A percentile compares a stretch with the other conserved stretches of the same genome.
Evolutionary conservation across 2,888 invertebrate genomes (phyloP).

Genomic region (Limenitis camilla): DNA sequence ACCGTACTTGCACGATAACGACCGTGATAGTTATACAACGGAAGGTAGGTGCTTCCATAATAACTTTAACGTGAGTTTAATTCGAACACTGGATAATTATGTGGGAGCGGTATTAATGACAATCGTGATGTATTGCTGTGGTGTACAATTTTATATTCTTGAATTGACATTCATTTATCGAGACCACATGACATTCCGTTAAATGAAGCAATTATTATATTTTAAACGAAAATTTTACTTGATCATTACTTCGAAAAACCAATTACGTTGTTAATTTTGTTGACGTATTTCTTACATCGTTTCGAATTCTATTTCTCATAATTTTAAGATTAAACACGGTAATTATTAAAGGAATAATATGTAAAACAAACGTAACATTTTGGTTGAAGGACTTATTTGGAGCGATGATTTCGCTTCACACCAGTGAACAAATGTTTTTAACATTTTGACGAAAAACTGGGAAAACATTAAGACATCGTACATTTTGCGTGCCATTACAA

Average conservation of each 20-base stretch:
- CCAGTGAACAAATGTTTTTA: conserved; percentile 62
- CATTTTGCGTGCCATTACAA: conserved; percentile 47
- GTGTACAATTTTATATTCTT: conserved; percentile 28
- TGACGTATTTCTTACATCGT: background rate
- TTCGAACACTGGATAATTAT: conserved; percentile 39
- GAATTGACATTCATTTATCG: conserved; percentile 27
- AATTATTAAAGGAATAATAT: conserved; percentile 61
- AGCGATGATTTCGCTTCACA: conserved; percentile 60
- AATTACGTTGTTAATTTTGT: background rate
- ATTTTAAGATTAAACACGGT: conserved; percentile 45
- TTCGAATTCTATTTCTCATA: conserved; percentile 1
- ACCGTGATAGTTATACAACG: conserved; percentile 42
- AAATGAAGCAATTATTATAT: conserved; percentile 25
- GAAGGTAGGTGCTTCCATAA: conserved; percentile 48
- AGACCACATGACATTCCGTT: conserved; percentile 24
- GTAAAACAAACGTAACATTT: conserved; percentile 60
- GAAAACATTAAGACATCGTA: conserved; percentile 53
- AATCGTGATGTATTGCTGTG: conserved; percentile 35
- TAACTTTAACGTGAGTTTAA: conserved; percentile 51
- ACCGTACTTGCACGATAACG: conserved; percentile 39
- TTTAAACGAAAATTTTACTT: conserved; percentile 19
- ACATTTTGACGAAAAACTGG: conserved; percentile 54
- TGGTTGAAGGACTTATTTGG: conserved; percentile 60
- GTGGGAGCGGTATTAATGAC: conserved; percentile 35
- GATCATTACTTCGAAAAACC: conserved; percentile 6